Evolutionary conservation across 2,113 vertebrate species (phyloP), one percentile per base, ranked within the genome.

Genomic region (Herpetotheres cachinnans): DNA sequence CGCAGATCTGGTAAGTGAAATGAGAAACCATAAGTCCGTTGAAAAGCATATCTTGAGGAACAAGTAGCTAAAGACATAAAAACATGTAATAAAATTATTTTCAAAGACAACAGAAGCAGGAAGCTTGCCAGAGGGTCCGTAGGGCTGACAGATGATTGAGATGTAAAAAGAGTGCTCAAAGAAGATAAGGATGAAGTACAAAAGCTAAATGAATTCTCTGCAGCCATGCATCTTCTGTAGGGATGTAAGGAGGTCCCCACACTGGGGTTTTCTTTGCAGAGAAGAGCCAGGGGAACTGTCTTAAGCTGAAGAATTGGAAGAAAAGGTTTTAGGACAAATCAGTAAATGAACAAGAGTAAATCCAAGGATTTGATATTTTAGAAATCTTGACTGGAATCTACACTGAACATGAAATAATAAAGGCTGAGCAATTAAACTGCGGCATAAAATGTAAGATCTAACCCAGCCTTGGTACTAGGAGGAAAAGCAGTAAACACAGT

Each of bases 71-170:
- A 85, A 95, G 85, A 94, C 74, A 86, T 86, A 73, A 94, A 96
- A 96, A 85, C 78, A 82, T 36, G 54, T 72, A 92, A 94, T 94
- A 92, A 93, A 95, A 93, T 90, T 65, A 85, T 88, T 95, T 93
- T 94, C 78, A 95, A 96, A 95, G 74, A 91, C 84, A 97, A 90
- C 71, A 90, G 92, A 95, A 93, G 82, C 92, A 93, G 92, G 79
- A 95, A 96, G 93, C 38, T 78, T 93, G 92, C 82, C 96, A 96
- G 85, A 80, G 50, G 58, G 92, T 92, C 90, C 91, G 62, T 50
- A 93, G 55, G 87, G 78, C 74, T 86, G 82, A 82, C 49, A 61
- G 78, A 96, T 88, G 90, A 96, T 44, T 95, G 93, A 95, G 90
- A 94, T 88, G 90, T 82, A 70, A 94, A 94, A 95, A 88, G 85